Base-by-base conservation (phyloP, 2,888 invertebrate species). In the Dorcus hopei region DNA sequence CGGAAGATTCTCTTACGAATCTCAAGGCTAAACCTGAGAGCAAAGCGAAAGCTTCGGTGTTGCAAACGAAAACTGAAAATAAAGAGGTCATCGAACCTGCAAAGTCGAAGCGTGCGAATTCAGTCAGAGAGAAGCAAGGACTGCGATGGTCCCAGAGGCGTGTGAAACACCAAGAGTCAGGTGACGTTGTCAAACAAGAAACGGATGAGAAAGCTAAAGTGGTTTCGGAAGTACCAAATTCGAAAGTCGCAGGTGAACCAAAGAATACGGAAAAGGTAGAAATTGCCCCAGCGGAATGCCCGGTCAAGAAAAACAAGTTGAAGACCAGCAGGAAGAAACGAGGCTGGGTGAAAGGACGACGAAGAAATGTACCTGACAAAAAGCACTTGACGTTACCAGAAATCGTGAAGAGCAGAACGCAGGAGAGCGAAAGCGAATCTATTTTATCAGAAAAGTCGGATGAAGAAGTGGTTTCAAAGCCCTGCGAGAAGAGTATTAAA, bases 111-210 rank as follows among this genome's bases (percentile, higher is more conserved):
- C 11, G 59, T 2, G 50, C 55, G 6, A 61, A 59, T 38, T 65
- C 64, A 54, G 59, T 58, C 52, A 72, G 73, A 62, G 72, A 74
- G 54, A 74, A 73, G 57, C 67, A 71, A 8, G 76, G 76, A n/a
- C 76, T 77, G 62, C 64, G 77, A 42, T 78, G 77, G 77, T 77
- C 77, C 0, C 77, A 79, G 64, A 69, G 78, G 53, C 67, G 77
- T 19, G 74, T 71, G 4, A 77, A 76, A 62, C 3, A 23, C 43
- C 39, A 48, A 41, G 43, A 19, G 23, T 55, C 45, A 26, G 38
- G n/a, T 6, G 40, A 54, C 33, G 45, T 41, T 38, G 14, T 8
- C 11, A 48, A 61, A 47, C 48, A 54, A 16, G 9, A 33, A 38
- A 45, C 51, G 6, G 16, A 50, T 38, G 41, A 42, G 11, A 41